Conservation (phyloP, 2,113 vertebrate species). For the Oenanthe melanoleuca region DNA sequence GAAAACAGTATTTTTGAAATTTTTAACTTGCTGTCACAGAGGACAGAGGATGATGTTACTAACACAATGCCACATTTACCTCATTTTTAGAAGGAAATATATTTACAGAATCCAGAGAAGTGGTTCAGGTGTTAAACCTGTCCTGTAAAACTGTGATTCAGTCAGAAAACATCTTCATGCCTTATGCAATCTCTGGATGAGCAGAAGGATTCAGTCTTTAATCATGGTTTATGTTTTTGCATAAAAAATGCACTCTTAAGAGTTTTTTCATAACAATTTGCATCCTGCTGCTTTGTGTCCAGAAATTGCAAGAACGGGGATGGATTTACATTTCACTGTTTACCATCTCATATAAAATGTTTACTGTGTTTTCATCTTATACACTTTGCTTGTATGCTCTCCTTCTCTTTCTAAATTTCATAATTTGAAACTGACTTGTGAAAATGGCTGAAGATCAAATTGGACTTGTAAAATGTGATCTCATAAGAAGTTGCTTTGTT, state of each 20-base stretch:
- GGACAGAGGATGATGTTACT: not conserved
- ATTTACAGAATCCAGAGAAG: not conserved
- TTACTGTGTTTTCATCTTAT: not conserved
- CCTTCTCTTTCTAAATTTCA: not conserved
- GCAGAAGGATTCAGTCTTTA: not conserved
- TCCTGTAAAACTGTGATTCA: not conserved
- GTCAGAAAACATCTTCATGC: not conserved
- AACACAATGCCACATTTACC: not conserved
- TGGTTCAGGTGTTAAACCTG: not conserved
- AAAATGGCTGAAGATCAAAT: not conserved
- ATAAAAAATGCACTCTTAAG: not conserved
- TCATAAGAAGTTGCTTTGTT: not conserved
- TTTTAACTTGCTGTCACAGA: not conserved
- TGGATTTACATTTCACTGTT: not conserved
- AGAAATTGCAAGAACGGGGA: not conserved
- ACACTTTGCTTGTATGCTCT: not conserved
- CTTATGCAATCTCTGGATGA: not conserved
- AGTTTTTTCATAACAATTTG: not conserved
- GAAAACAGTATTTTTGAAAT: not conserved
- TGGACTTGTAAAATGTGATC: not conserved
- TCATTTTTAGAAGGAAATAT: constrained; percentile 7
- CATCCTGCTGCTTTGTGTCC: not conserved
- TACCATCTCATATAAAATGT: constrained; percentile 17
- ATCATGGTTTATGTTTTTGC: not conserved
- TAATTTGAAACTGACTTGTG: not conserved